Evolutionary conservation across 2,113 vertebrate genomes (phyloP).

Genomic region (Notechis scutatus): DNA sequence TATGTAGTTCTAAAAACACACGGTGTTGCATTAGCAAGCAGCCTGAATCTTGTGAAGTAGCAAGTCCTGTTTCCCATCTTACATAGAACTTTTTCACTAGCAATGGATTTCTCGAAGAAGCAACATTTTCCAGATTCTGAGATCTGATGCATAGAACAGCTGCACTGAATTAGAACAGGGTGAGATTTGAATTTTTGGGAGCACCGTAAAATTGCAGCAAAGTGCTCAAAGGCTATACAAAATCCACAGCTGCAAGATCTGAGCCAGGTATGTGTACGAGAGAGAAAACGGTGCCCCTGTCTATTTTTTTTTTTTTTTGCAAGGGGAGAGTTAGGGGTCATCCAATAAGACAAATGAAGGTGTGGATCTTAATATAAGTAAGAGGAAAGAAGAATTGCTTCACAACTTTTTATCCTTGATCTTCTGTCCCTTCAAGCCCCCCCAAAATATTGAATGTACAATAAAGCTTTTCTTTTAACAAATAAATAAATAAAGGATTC

Average conservation of each 20-base stretch:
- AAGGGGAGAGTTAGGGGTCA: background rate
- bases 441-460: background rate
- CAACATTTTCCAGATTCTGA: background rate
- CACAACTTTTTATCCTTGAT: background rate
- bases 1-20: background rate
- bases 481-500: background rate
- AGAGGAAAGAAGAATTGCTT: background rate
- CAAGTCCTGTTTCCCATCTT: background rate
- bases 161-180: background rate
- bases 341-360: background rate
- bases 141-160: background rate
- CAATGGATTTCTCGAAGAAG: background rate
- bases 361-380: background rate
- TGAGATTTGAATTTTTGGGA: background rate
- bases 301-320: background rate
- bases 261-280: background rate
- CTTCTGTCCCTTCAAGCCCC: background rate
- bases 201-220: background rate
- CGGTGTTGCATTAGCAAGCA: background rate
- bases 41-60: background rate
- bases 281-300: background rate
- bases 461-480: slow-evolving; percentile 41
- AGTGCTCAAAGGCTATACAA: background rate
- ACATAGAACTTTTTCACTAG: background rate
- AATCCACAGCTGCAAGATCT: background rate